These are phyloP conservation scores for Epizoanthus rinbou DNA, from an alignment of 92 coral and sea anemone species.

Conservation along the genomic window DNA sequence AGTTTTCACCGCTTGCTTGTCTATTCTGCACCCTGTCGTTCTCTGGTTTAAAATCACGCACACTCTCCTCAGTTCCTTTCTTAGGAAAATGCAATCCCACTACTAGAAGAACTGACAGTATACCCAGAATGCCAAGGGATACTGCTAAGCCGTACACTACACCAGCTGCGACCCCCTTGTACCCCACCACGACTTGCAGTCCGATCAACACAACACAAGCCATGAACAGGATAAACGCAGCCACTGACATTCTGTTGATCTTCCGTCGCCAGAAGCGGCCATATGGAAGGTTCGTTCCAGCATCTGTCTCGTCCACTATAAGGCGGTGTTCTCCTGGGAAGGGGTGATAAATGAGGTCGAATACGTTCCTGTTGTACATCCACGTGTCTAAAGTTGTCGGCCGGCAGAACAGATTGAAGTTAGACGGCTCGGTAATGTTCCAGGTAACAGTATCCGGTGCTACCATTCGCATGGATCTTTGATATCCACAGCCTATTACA, in stretches of 20 bases:
- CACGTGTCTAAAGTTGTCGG: constrained; percentile 28
- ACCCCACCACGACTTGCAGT: not conserved
- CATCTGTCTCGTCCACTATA: constrained; percentile 2
- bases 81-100: constrained; percentile 25
- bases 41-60: constrained; percentile 13
- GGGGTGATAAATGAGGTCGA: constrained; percentile 30
- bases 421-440: not conserved
- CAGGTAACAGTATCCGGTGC: constrained; percentile 18
- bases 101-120: not conserved
- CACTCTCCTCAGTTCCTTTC: not conserved
- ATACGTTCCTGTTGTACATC: constrained; percentile 19
- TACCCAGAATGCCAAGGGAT: not conserved
- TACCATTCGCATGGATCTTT: not conserved
- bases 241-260: constrained; percentile 9
- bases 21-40: not conserved
- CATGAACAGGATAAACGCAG: constrained; percentile 12
- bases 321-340: constrained; percentile 42
- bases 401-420: constrained; percentile 7
- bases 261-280: constrained; percentile 28
- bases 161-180: constrained; percentile 19
- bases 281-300: constrained; percentile 1
- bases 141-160: constrained; percentile 3
- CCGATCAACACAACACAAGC: not conserved
- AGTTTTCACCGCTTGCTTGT: not conserved
- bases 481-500: not conserved